Evolutionary conservation across 2,113 vertebrate genomes (phyloP).

Genomic region (Hippoglossus stenolepis): DNA sequence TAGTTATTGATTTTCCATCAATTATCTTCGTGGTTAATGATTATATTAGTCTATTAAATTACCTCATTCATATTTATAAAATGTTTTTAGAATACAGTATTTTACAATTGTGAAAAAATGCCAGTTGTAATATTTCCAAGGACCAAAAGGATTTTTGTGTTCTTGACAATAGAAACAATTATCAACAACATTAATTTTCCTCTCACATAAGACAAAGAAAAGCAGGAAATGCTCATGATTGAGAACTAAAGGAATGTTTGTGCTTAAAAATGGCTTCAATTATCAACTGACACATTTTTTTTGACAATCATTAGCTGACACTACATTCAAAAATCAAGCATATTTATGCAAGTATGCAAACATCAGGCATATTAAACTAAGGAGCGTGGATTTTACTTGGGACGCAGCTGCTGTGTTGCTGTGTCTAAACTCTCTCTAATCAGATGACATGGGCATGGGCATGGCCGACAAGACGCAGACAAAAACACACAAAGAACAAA

Average conservation of each 20-base stretch:
- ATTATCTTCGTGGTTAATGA: neutral
- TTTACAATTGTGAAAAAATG: too few species aligned
- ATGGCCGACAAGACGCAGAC: neutral
- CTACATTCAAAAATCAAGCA: too few species aligned
- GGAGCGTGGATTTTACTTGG: neutral
- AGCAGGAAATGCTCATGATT: too few species aligned
- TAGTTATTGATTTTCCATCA: neutral
- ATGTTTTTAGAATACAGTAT: neutral
- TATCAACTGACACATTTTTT: too few species aligned
- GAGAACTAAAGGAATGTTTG: too few species aligned
- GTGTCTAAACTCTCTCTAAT: neutral
- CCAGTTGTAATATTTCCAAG: too few species aligned
- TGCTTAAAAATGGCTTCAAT: too few species aligned
- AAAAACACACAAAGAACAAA: conserved; percentile 6
- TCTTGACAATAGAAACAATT: too few species aligned
- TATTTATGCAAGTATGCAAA: neutral
- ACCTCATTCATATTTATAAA: neutral
- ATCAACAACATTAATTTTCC: too few species aligned
- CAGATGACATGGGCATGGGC: neutral
- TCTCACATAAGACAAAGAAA: too few species aligned
- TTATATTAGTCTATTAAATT: neutral
- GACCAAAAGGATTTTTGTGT: too few species aligned
- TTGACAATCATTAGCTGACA: too few species aligned
- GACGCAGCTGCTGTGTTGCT: neutral
- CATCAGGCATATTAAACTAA: neutral